Evolutionary conservation across 2,797 vertebrate species (phyloP).

Genomic region (Xenopus petersii): DNA sequence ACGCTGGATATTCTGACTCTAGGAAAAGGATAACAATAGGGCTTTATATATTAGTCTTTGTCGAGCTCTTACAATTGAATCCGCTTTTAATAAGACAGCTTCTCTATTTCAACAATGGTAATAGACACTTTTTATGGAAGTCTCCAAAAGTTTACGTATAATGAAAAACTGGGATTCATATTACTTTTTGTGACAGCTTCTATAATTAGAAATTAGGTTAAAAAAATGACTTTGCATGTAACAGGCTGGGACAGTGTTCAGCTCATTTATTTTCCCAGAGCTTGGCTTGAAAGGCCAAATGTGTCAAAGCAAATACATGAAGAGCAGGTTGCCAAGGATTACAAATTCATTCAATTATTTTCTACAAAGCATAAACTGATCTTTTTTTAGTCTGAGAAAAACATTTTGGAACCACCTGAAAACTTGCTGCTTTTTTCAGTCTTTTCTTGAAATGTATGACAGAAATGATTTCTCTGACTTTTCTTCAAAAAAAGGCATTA

Average conservation of each 20-base stretch:
- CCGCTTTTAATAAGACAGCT: neutral
- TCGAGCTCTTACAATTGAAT: too few species aligned
- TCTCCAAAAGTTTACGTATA: conserved; percentile 18
- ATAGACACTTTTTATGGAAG: neutral
- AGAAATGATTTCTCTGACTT: too few species aligned
- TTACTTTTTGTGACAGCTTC: conserved; percentile 23
- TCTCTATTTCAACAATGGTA: neutral
- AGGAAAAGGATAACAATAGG: too few species aligned
- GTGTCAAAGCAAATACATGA: conserved; percentile 13
- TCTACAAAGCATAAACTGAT: neutral
- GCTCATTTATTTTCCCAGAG: conserved; percentile 21
- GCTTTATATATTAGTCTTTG: neutral
- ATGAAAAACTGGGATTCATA: neutral
- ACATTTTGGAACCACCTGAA: neutral
- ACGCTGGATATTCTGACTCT: too few species aligned
- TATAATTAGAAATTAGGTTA: conserved; percentile 31
- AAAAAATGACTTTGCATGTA: conserved; percentile 24
- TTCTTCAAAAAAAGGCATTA: too few species aligned
- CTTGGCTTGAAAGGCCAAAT: conserved; percentile 18
- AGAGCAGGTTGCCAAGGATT: conserved; percentile 9
- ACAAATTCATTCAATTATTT: conserved; percentile 27
- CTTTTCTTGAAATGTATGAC: neutral
- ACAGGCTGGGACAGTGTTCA: conserved; percentile 13
- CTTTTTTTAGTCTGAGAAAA: neutral
- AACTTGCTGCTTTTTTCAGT: neutral